Conservation (phyloP, 2,113 vertebrate genomes). For the Hippolais icterina region DNA sequence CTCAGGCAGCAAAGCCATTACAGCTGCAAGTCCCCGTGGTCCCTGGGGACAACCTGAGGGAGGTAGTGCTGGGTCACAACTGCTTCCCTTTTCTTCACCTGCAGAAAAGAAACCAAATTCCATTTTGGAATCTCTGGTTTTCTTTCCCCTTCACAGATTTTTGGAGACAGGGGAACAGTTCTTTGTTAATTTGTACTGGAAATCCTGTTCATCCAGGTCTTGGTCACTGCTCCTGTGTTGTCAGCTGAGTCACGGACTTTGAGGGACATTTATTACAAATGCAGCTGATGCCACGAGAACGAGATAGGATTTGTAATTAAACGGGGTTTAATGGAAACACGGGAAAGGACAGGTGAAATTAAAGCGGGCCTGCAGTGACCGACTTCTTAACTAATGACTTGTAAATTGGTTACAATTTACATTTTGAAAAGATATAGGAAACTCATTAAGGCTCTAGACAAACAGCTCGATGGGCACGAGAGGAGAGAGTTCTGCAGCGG, state of each 20-base stretch:
- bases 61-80: neutral
- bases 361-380: neutral
- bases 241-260: neutral
- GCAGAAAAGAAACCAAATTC: neutral
- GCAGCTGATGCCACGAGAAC: neutral
- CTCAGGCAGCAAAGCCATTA: neutral
- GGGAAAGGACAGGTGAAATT: slow-evolving; percentile 12
- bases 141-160: neutral
- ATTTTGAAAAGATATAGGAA: neutral
- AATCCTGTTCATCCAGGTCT: neutral
- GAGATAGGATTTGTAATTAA: slow-evolving; percentile 5
- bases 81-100: neutral
- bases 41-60: neutral
- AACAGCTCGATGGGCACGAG: neutral
- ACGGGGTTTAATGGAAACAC: neutral
- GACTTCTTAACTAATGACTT: neutral
- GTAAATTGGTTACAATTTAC: slow-evolving; percentile 5
- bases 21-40: neutral
- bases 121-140: neutral
- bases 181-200: neutral
- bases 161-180: neutral
- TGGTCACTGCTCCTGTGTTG: fast-evolving
- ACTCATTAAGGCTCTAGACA: neutral
- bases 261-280: neutral
- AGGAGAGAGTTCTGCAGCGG: neutral